Conservation (phyloP, 2,113 vertebrate species). For the Lethenteron reissneri region DNA sequence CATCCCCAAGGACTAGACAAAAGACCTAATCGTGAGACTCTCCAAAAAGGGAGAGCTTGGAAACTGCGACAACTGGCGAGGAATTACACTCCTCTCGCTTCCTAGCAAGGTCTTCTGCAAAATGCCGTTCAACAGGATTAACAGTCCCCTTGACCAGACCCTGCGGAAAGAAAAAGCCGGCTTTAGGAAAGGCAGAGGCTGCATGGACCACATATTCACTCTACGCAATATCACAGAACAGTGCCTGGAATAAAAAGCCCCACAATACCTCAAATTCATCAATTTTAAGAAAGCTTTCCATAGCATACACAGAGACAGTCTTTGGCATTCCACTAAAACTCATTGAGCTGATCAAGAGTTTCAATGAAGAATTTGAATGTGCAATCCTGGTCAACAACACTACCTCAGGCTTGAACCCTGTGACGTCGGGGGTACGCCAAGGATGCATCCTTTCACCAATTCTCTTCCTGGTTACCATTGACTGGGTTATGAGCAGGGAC, state of each 20-base stretch:
- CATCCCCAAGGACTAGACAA: conserved; percentile 2
- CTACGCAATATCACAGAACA: background rate
- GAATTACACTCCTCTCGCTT: background rate
- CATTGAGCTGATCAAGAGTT: background rate
- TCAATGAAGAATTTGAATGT: background rate
- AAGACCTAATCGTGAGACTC: background rate
- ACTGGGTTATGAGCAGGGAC: background rate
- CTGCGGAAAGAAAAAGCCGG: background rate
- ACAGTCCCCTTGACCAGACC: background rate
- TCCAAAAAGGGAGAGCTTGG: background rate
- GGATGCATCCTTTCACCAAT: background rate
- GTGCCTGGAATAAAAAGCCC: background rate
- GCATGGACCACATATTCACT: background rate
- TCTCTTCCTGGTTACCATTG: background rate
- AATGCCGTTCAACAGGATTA: conserved; percentile 1
- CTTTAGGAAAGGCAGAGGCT: background rate
- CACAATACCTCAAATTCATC: background rate
- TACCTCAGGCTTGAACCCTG: background rate
- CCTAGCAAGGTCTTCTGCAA: background rate
- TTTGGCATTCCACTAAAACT: background rate
- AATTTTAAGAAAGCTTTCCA: background rate
- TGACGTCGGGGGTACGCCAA: background rate
- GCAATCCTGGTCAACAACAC: background rate
- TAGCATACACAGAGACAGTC: background rate
- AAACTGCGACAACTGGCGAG: conserved; percentile 3